Conservation (phyloP, 2,113 vertebrate genomes). For the Crypturellus undulatus region DNA sequence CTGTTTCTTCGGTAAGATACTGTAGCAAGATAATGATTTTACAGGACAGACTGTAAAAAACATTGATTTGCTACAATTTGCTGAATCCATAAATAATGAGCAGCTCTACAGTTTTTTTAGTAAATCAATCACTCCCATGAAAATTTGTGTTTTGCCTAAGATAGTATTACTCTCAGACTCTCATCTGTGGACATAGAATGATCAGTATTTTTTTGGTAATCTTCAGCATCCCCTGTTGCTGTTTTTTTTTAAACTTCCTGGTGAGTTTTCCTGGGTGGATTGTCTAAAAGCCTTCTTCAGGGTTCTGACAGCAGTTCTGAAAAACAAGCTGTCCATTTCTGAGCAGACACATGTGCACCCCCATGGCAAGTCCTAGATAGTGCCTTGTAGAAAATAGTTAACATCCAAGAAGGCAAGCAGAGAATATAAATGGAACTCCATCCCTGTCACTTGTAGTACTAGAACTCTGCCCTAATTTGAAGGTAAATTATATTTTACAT, state of each 20-base stretch:
- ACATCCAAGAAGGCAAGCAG: constrained; percentile 2
- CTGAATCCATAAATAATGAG: constrained; percentile 40
- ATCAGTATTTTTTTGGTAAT: background rate
- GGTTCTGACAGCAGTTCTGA: constrained; percentile 15
- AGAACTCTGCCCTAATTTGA: background rate
- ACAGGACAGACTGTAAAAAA: constrained; percentile 5
- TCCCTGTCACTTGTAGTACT: background rate
- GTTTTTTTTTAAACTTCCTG: background rate
- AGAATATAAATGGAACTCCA: background rate
- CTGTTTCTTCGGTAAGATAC: background rate
- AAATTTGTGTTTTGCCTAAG: constrained; percentile 42
- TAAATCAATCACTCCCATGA: constrained; percentile 26
- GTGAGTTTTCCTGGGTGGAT: background rate
- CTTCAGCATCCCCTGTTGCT: background rate
- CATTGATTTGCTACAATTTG: constrained; percentile 44
- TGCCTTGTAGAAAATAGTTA: constrained; percentile 21
- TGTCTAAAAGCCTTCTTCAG: constrained; percentile 18
- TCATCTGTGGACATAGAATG: background rate
- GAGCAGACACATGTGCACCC: background rate
- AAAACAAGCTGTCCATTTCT: background rate
- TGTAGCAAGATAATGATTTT: constrained; percentile 26
- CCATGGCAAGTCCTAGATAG: background rate
- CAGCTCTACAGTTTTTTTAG: constrained; percentile 17
- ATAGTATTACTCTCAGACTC: background rate
- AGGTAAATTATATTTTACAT: background rate